Conservation (phyloP, 2,113 vertebrate genomes). For the Zingel zingel region DNA sequence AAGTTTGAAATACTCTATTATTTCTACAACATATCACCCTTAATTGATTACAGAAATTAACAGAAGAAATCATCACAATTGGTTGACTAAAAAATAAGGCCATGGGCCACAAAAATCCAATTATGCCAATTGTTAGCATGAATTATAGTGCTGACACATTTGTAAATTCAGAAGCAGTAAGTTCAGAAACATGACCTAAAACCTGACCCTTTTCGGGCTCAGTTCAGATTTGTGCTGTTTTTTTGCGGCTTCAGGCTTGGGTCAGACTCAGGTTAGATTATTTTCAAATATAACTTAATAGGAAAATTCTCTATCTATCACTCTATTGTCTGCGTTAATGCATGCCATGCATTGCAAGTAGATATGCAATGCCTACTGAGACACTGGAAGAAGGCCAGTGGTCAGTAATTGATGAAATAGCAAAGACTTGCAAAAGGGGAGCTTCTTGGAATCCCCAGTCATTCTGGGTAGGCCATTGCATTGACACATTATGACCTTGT, state of each 20-base stretch:
- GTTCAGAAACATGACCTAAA: too few relatives aligned
- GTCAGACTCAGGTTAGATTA: background rate
- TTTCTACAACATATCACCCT: background rate
- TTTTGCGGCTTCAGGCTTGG: background rate
- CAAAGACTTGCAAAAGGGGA: background rate
- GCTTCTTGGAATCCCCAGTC: background rate
- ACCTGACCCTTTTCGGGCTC: too few relatives aligned
- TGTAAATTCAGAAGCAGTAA: background rate
- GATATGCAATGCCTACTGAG: background rate
- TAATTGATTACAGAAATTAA: background rate
- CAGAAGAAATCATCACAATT: background rate
- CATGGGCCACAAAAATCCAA: background rate
- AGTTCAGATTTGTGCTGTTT: background rate
- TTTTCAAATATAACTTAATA: background rate
- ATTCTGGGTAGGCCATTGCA: too few relatives aligned
- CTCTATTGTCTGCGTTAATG: background rate
- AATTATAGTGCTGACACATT: background rate
- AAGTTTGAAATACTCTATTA: background rate
- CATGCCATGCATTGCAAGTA: background rate
- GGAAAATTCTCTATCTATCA: background rate
- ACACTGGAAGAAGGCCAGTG: background rate
- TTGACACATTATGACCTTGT: background rate
- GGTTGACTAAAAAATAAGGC: background rate
- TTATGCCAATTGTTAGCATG: background rate
- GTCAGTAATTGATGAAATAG: background rate